phyloP scores from a whole-genome alignment of 1,140 invertebrate genomes.

The Drosophila lacertosa region DNA sequence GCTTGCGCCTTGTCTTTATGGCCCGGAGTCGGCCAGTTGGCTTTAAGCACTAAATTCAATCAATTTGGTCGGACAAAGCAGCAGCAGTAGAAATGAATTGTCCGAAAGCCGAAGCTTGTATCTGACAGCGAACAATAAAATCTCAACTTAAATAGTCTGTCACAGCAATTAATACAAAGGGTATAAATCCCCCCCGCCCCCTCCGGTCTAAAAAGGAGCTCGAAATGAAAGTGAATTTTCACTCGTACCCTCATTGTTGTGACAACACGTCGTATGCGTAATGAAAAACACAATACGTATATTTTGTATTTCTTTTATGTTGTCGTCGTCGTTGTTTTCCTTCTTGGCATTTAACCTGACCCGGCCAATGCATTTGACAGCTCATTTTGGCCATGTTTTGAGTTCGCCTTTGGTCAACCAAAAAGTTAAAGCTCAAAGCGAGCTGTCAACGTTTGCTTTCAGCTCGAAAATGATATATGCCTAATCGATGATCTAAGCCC shows the following conservation, averaged over 20 bases:
- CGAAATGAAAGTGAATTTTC: slow-evolving; percentile 46
- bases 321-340: no score
- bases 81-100: slow-evolving; percentile 7
- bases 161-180: slow-evolving; percentile 54
- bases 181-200: neutral
- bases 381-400: slow-evolving; percentile 6
- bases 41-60: slow-evolving; percentile 61
- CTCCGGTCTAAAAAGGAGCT: neutral
- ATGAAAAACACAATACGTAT: slow-evolving; percentile 1
- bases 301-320: neutral
- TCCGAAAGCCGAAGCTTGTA: slow-evolving; percentile 6
- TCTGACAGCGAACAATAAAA: slow-evolving; percentile 43
- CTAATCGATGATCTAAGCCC: slow-evolving; percentile 26
- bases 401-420: neutral
- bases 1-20: slow-evolving; percentile 37
- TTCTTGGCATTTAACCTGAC: slow-evolving; percentile 1
- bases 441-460: slow-evolving; percentile 9
- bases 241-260: neutral
- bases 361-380: slow-evolving; percentile 18
- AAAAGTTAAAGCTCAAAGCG: slow-evolving; percentile 6
- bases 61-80: slow-evolving; percentile 37
- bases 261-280: slow-evolving; percentile 37
- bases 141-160: slow-evolving; percentile 52
- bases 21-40: slow-evolving; percentile 15
- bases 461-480: slow-evolving; percentile 14